Base-by-base conservation (phyloP, 2,888 invertebrate species). In the Ephialtes manifestator region DNA sequence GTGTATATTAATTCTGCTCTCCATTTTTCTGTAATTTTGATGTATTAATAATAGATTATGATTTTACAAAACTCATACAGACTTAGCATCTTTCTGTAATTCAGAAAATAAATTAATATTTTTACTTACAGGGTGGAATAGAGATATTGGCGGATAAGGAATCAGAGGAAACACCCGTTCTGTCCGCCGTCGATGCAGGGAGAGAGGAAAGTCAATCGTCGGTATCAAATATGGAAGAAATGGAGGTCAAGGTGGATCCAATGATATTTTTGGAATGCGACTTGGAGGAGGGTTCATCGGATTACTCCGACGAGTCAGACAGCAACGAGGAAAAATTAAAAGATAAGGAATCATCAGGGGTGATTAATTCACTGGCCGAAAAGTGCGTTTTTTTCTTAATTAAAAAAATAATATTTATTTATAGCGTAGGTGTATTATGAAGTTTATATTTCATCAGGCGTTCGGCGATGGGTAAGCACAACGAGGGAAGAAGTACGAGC, bases 191-290 rank as follows among this genome's bases (percentile, higher is more conserved):
- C 20, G 91, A 91, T 8, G 78, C 48, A 20, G 72, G 79, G 51
- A 81, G 82, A 53, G 85, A 85, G 39, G 82, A 85, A 65, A 85
- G 79, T 68, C 81, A 82, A 51, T 85, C 82, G 43, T 79, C 55
- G 88, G 81, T 76, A n/a, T 85, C 92, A n/a, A 92, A 89, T 67
- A 94, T 90, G 87, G 94, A 94, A 74, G 95, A 96, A 94, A 95
- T 97, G 95, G 96, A 97, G 94, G 95, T 97, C 0, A 95, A 95
- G 91, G 95, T 97, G 0, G 97, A 97, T 92, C 96, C 97, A 4
- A 96, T 96, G 96, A 94, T 96, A 91, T 96, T 96, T 88, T 92
- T 96, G 65, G 96, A 96, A 89, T 96, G 94, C 75, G 93, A 95
- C 87, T 94, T 95, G 84, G 95, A 95, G 86, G 94, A 94, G 60